phyloP scores from a whole-genome alignment of 2,113 vertebrate genomes.

The Aphyosemion australe region DNA sequence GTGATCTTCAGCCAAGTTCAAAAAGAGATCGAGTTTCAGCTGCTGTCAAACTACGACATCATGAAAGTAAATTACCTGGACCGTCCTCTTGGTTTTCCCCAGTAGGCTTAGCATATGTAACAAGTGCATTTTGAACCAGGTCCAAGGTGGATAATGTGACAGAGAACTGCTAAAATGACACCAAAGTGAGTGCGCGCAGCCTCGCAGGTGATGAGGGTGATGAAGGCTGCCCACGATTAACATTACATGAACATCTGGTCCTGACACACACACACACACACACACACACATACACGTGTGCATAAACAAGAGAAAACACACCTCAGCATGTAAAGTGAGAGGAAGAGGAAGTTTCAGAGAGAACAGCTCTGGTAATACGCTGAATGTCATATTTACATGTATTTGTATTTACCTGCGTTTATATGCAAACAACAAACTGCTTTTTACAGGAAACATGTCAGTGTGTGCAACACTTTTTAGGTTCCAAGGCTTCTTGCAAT shows the following conservation, averaged over 20 bases:
- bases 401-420: conserved; percentile 29
- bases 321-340: conserved; percentile 29
- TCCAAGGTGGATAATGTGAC: conserved; percentile 7
- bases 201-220: neutral
- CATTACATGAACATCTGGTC: conserved; percentile 63
- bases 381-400: conserved; percentile 41
- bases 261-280: conserved; percentile 16
- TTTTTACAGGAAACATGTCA: too few species aligned
- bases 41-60: too few species aligned
- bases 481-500: too few species aligned
- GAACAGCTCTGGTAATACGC: conserved; percentile 18
- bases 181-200: neutral
- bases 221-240: conserved; percentile 40
- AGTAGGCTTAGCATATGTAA: neutral
- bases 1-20: too few species aligned
- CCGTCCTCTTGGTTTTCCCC: neutral
- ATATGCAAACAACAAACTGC: conserved; percentile 21
- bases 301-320: too few species aligned
- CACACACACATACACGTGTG: too few species aligned
- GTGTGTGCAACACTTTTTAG: too few species aligned
- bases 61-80: neutral
- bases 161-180: conserved; percentile 12
- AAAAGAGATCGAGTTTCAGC: too few species aligned
- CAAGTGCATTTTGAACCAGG: conserved; percentile 3
- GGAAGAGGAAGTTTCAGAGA: conserved; percentile 33